These are phyloP conservation scores for Hymenochirus boettgeri DNA, from an alignment of 2,113 vertebrate species.

Conservation along the genomic window DNA sequence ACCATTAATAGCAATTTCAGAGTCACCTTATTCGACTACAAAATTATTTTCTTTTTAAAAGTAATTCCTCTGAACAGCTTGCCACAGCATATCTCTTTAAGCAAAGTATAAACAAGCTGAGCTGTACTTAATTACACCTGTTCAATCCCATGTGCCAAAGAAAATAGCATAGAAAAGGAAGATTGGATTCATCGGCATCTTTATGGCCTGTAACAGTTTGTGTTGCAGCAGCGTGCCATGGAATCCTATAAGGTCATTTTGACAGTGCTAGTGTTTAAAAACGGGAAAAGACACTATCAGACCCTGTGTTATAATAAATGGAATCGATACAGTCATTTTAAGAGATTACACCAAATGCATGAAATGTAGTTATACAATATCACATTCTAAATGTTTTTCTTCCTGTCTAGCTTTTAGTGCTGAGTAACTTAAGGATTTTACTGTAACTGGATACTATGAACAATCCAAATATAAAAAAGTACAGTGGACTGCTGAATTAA, in stretches of 20 bases:
- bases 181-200: slow-evolving; percentile 28
- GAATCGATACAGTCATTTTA: too few species aligned
- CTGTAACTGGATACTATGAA: too few species aligned
- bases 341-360: too few species aligned
- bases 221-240: slow-evolving; percentile 40
- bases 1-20: background rate
- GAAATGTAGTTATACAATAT: too few species aligned
- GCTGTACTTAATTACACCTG: slow-evolving; percentile 35
- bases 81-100: slow-evolving; percentile 32
- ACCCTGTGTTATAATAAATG: too few species aligned
- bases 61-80: slow-evolving; percentile 12
- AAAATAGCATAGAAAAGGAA: slow-evolving; percentile 25
- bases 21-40: slow-evolving; percentile 29
- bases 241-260: slow-evolving; percentile 25
- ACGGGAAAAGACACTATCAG: slow-evolving; percentile 37
- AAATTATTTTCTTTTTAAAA: slow-evolving; percentile 28
- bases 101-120: slow-evolving; percentile 38
- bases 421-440: too few species aligned
- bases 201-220: slow-evolving; percentile 41
- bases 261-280: slow-evolving; percentile 8
- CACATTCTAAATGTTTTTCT: too few species aligned
- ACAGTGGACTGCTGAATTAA: too few species aligned
- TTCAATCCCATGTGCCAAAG: slow-evolving; percentile 25
- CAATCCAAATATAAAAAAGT: too few species aligned
- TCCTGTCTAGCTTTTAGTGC: too few species aligned